Evolutionary conservation across 2,797 vertebrate genomes (phyloP).

Genomic region (Melanotaenia nigrans): DNA sequence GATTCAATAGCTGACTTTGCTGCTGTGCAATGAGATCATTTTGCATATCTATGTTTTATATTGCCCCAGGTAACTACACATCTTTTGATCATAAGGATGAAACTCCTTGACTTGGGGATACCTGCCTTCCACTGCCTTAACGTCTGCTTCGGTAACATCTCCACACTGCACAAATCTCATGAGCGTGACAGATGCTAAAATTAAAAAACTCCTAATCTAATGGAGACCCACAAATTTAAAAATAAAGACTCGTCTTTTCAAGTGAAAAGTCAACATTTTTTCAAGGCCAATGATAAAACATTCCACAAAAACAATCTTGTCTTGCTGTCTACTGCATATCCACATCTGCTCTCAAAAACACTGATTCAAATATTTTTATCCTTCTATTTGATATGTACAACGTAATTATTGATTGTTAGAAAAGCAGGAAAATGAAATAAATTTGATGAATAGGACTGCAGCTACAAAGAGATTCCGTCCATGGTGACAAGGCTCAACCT

Average conservation of each 20-base stretch:
- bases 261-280: constrained; percentile 48
- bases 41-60: constrained; percentile 21
- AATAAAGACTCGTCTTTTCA: constrained; percentile 25
- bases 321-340: constrained; percentile 54
- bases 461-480: neutral
- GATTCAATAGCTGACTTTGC: constrained; percentile 32
- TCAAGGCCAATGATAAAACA: constrained; percentile 46
- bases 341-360: constrained; percentile 56
- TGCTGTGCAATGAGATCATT: constrained; percentile 27
- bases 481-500: neutral
- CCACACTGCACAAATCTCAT: constrained; percentile 14
- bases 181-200: constrained; percentile 19
- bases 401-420: constrained; percentile 50
- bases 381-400: constrained; percentile 44
- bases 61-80: neutral
- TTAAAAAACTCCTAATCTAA: constrained; percentile 14
- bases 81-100: constrained; percentile 39
- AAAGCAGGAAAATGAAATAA: constrained; percentile 7
- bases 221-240: constrained; percentile 46
- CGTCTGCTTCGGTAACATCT: constrained; percentile 21
- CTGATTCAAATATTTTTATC: constrained; percentile 60
- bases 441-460: neutral
- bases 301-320: constrained; percentile 39
- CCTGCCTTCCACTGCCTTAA: constrained; percentile 39
- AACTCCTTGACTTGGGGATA: constrained; percentile 25